These are phyloP conservation scores for Phalloptychus januarius DNA, from an alignment of 2,797 vertebrate species.

Conservation along the genomic window DNA sequence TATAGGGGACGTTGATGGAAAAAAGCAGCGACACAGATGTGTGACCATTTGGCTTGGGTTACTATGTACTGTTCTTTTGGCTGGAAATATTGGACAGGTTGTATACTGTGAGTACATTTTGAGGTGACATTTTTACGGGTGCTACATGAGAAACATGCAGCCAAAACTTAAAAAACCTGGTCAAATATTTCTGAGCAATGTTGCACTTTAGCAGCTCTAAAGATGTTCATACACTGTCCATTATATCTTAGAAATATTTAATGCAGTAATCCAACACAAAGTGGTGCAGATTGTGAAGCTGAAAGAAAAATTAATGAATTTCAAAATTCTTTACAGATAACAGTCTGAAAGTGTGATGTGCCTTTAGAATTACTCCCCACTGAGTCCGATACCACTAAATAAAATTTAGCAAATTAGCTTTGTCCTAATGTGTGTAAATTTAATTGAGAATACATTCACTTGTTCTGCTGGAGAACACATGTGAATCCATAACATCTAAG, in stretches of 20 bases:
- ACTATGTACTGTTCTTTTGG: constrained; percentile 43
- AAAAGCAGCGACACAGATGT: constrained; percentile 8
- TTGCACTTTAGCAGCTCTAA: not conserved
- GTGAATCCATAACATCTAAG: not conserved
- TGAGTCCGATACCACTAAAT: not conserved
- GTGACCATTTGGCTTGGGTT: constrained; percentile 30
- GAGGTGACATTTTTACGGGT: not conserved
- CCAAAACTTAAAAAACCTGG: not conserved
- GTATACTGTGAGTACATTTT: constrained; percentile 47
- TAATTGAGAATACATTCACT: not conserved
- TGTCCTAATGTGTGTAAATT: not conserved
- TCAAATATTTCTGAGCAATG: not conserved
- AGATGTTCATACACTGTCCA: not conserved
- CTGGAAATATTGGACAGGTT: constrained; percentile 48
- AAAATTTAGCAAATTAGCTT: not conserved
- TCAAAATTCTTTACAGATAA: not conserved
- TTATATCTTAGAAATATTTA: not conserved
- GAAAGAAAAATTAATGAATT: not conserved
- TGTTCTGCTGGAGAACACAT: not conserved
- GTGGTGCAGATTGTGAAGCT: not conserved
- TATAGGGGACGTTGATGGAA: constrained; percentile 14
- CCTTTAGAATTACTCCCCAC: not conserved
- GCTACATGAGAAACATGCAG: not conserved
- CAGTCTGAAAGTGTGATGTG: not conserved
- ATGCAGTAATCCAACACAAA: not conserved